phyloP scores from a whole-genome alignment of 2,888 invertebrate genomes.

The Digitonthophagus gazella region DNA sequence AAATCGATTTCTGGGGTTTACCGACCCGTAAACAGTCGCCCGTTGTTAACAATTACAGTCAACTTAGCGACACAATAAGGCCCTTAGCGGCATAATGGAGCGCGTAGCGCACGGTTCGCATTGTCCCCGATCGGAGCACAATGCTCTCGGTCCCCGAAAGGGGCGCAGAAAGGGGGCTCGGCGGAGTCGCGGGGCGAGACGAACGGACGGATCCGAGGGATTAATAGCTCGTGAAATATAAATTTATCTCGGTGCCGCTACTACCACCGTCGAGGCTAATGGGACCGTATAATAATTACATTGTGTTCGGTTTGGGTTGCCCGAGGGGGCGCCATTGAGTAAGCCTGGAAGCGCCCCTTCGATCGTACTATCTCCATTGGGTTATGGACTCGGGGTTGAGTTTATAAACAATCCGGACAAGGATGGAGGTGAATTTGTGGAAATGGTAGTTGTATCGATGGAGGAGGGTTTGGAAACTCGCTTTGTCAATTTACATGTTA shows the following conservation, averaged over 20 bases:
- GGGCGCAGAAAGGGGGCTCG: no score
- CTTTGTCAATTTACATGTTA: background rate
- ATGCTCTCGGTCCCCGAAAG: no score
- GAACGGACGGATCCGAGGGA: conserved; percentile 36
- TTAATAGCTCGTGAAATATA: conserved; percentile 51
- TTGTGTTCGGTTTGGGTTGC: conserved; percentile 24
- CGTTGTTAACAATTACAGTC: conserved; percentile 52
- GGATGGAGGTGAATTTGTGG: background rate
- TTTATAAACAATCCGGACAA: background rate
- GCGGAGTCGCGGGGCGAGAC: conserved; percentile 25
- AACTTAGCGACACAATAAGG: conserved; percentile 51
- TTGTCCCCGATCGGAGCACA: no score
- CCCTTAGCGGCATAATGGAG: conserved; percentile 47
- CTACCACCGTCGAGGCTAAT: conserved; percentile 33
- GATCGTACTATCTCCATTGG: background rate
- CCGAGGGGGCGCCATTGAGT: conserved; percentile 2
- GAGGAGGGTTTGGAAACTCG: no score
- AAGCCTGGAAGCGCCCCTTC: background rate
- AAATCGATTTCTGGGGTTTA: conserved; percentile 35
- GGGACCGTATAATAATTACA: conserved; percentile 37
- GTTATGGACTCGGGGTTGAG: no score
- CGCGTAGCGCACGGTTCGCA: conserved; percentile 46
- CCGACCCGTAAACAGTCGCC: conserved; percentile 47
- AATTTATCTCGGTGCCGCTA: conserved; percentile 42
- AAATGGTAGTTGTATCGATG: background rate